A percentile compares a stretch with the other conserved stretches of the same genome.
phyloP scores from a whole-genome alignment of 2,888 invertebrate genomes.

The Bedellia somnulentella region DNA sequence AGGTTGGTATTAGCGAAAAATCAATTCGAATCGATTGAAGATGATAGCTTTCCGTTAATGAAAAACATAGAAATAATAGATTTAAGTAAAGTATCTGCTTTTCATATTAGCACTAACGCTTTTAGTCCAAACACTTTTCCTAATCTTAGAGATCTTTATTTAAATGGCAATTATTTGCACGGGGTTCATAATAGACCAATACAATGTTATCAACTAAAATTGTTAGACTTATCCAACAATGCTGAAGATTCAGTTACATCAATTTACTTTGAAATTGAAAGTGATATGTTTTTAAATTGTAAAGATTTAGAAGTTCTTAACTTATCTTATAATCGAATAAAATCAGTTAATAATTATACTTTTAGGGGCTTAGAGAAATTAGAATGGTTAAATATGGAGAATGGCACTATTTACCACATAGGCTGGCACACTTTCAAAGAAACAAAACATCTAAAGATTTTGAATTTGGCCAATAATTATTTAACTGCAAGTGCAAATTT shows the following conservation, averaged over 20 bases:
- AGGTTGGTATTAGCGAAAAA: slow-evolving; percentile 50
- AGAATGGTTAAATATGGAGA: slow-evolving; percentile 48
- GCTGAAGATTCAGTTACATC: slow-evolving; percentile 36
- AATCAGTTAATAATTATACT: slow-evolving; percentile 45
- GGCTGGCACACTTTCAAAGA: slow-evolving; percentile 43
- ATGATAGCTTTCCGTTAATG: slow-evolving; percentile 58
- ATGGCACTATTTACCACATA: slow-evolving; percentile 51
- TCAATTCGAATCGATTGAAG: slow-evolving; percentile 55
- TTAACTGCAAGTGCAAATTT: slow-evolving; percentile 39
- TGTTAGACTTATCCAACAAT: slow-evolving; percentile 55
- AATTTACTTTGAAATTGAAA: slow-evolving; percentile 50
- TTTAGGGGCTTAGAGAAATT: slow-evolving; percentile 53
- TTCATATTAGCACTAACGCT: slow-evolving; percentile 41
- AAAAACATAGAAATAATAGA: slow-evolving; percentile 55
- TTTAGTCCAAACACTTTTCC: slow-evolving; percentile 49
- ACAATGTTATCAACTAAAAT: slow-evolving; percentile 41
- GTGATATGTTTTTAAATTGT: slow-evolving; percentile 48
- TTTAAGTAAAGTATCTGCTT: slow-evolving; percentile 50
- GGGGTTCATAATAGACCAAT: slow-evolving; percentile 51
- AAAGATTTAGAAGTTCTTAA: slow-evolving; percentile 46
- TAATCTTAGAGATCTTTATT: slow-evolving; percentile 44
- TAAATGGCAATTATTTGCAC: slow-evolving; percentile 55
- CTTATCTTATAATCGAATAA: slow-evolving; percentile 55
- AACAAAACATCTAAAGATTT: slow-evolving; percentile 35
- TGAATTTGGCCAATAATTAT: slow-evolving; percentile 59